Percentiles rank a stretch among this genome's conserved stretches.
phyloP scores from a whole-genome alignment of 2,797 vertebrate genomes.

The Phrynocephalus forsythii region DNA sequence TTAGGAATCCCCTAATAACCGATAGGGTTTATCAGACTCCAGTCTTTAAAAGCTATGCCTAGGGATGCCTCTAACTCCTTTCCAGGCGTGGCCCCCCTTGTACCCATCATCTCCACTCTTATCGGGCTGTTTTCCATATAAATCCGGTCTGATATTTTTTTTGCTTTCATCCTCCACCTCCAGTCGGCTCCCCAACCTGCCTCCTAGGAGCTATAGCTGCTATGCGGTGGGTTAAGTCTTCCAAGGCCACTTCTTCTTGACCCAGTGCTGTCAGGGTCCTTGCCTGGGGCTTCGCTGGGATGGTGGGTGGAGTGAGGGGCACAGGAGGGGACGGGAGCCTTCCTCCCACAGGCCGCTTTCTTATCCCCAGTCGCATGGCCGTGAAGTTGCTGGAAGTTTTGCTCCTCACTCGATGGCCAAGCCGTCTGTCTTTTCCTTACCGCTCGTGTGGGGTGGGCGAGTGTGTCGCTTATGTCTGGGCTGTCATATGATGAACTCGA shows the following conservation, averaged over 20 bases:
- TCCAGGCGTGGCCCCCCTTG: neutral
- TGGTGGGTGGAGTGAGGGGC: neutral
- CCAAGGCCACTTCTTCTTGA: neutral
- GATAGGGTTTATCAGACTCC: neutral
- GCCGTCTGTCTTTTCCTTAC: neutral
- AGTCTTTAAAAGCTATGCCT: constrained; percentile 2
- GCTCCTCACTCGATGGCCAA: neutral
- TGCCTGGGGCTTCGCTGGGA: constrained; percentile 1
- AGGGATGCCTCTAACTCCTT: neutral
- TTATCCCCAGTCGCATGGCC: neutral
- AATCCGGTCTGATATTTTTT: neutral
- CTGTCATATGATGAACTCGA: neutral
- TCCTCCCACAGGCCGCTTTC: neutral
- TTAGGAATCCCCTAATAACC: constrained; percentile 66
- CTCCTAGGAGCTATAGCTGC: neutral
- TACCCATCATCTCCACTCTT: no score
- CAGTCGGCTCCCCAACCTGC: neutral
- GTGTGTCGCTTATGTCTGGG: no score
- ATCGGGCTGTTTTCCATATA: neutral
- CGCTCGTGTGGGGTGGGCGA: no score
- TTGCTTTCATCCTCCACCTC: neutral
- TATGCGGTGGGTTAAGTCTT: neutral
- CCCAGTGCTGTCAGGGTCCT: neutral
- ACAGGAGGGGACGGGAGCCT: no score
- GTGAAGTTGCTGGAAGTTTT: neutral